Conservation (phyloP, 2,797 vertebrate species). For the Poecilia picta region DNA sequence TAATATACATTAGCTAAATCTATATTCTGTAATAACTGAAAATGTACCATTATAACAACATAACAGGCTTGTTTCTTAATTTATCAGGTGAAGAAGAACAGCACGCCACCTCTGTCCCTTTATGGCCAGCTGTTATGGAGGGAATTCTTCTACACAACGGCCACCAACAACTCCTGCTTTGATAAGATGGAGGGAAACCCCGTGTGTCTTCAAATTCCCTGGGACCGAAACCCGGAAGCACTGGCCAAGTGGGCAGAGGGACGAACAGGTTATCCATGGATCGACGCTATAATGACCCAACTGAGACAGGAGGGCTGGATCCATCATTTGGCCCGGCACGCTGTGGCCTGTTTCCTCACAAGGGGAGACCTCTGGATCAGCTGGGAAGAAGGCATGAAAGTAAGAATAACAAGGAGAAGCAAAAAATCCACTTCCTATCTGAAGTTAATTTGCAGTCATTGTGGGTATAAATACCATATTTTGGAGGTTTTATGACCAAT, state of each 20-base stretch:
- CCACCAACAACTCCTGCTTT: constrained; percentile 94
- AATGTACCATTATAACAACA: neutral
- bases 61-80: neutral
- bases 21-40: neutral
- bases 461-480: neutral
- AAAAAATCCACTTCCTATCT: neutral
- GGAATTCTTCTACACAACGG: constrained; percentile 95
- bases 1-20: neutral
- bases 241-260: constrained; percentile 97
- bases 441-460: neutral
- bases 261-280: constrained; percentile 94
- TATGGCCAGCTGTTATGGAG: constrained; percentile 95
- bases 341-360: constrained; percentile 94
- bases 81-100: constrained; percentile 91
- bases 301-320: constrained; percentile 97
- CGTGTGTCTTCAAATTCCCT: constrained; percentile 95
- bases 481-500: neutral
- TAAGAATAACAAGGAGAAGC: constrained; percentile 42
- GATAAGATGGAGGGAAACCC: constrained; percentile 99
- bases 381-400: constrained; percentile 99
- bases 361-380: constrained; percentile 96
- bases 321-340: constrained; percentile 92
- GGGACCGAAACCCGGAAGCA: constrained; percentile 93
- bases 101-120: constrained; percentile 89
- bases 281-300: constrained; percentile 96